phyloP scores from a whole-genome alignment of 1,140 invertebrate genomes.

The Scaptodrosophila lebanonensis region DNA sequence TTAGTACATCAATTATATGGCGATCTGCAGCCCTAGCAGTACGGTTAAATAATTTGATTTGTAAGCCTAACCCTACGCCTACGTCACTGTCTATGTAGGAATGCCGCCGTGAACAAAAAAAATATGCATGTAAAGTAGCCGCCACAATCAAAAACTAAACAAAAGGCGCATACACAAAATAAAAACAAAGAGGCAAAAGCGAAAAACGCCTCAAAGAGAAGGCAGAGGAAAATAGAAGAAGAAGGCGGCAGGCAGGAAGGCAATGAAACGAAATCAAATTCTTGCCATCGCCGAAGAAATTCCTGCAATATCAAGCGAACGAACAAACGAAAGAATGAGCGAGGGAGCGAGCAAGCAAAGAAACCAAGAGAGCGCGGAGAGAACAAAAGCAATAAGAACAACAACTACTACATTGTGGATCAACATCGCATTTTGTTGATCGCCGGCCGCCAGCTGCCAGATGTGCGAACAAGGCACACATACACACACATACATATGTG shows the following conservation, averaged over 20 bases:
- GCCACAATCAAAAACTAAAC: slow-evolving; percentile 58
- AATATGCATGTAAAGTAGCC: neutral
- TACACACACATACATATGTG: slow-evolving; percentile 4
- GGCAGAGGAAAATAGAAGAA: slow-evolving; percentile 52
- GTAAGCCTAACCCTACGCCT: neutral
- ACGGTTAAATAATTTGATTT: no score
- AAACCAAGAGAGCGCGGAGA: slow-evolving; percentile 19
- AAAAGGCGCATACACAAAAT: slow-evolving; percentile 60
- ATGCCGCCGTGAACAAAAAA: slow-evolving; percentile 44
- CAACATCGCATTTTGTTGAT: no score
- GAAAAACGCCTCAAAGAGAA: slow-evolving; percentile 65
- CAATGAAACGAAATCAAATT: slow-evolving; percentile 67
- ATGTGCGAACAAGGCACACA: slow-evolving; percentile 13
- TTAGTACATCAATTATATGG: no score
- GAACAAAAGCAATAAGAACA: slow-evolving; percentile 13
- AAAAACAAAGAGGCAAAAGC: slow-evolving; percentile 51
- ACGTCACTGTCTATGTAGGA: slow-evolving; percentile 35
- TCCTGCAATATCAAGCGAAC: slow-evolving; percentile 37
- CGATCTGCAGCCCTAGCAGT: no score
- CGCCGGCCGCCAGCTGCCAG: slow-evolving; percentile 35
- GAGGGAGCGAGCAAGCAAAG: neutral
- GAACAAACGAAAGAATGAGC: slow-evolving; percentile 4
- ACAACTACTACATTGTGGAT: neutral
- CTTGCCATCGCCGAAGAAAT: slow-evolving; percentile 69
- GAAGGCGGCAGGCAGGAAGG: slow-evolving; percentile 52